Evolutionary conservation across 1,140 invertebrate species (phyloP), one percentile per base, ranked within the genome.

Genomic region (Lamellibrachia luymesi): DNA sequence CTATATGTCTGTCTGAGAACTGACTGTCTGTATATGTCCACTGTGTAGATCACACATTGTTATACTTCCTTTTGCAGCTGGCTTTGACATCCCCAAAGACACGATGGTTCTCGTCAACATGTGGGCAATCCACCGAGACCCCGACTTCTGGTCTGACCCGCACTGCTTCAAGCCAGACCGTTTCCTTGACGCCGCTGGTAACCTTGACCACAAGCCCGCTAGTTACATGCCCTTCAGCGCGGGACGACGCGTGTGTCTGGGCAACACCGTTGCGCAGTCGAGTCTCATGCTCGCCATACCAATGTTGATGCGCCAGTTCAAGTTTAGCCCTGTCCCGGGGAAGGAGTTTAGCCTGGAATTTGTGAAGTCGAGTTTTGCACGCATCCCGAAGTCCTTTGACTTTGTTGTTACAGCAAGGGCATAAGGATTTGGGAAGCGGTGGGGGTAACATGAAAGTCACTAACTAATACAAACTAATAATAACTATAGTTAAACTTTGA

Each of bases 141-240:
- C 97, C 0, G 94, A 96, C 4, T 95, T 97, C 51, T 99, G 98
- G 97, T 94, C 95, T 8, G 96, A 98, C 50, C 98, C 98, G 0
- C 96, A 98, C 22, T 94, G 96, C 22, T 99, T 98, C 49, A 97
- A 96, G 49, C 98, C 98, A 0, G 97, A 97, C 6, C 96, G 98
- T 50, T 95, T 94, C 92, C 80, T 95, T 38, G 92, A 94, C 13
- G 94, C 93, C 13, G 91, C 93, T 38, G 98, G 97, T 0, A 96
- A 96, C 49, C 96, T 98, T 51, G 94, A 96, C 2, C 92, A 92
- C 6, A 98, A 97, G 93, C 97, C 97, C 0, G 97, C 97, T 38
- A 97, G 97, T 56, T 98, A 98, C 95, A 97, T 98, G 92, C 98
- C 98, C 22, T 99, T 98, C 95, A 98, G 98, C 96, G 97, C 97